Conservation (phyloP, 2,113 vertebrate species). For the Pangasianodon hypophthalmus region DNA sequence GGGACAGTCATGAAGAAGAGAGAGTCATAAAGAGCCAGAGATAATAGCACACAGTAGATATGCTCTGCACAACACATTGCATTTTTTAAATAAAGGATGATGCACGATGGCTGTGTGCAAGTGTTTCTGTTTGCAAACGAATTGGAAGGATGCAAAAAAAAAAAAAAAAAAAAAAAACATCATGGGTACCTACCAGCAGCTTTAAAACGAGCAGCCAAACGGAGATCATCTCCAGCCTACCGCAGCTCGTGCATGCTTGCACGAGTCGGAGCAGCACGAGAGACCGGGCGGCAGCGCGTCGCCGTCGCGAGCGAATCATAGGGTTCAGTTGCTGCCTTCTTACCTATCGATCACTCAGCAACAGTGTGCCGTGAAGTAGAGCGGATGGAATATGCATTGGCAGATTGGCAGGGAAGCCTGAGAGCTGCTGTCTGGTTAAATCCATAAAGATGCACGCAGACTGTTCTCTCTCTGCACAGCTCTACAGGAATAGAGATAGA, state of each 20-base stretch:
- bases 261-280: constrained; percentile 46
- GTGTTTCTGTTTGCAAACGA: neutral
- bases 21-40: neutral
- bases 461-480: neutral
- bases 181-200: constrained; percentile 60
- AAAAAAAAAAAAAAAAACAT: neutral
- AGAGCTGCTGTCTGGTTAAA: constrained; percentile 15
- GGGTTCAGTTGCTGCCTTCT: constrained; percentile 41
- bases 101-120: neutral
- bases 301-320: constrained; percentile 60
- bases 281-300: constrained; percentile 55
- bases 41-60: too few species aligned
- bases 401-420: constrained; percentile 21
- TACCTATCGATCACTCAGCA: constrained; percentile 52
- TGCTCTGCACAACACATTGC: neutral
- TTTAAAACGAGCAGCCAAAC: constrained; percentile 62
- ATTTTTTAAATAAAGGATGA: neutral
- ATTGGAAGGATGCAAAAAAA: constrained; percentile 33
- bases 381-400: constrained; percentile 47
- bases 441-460: neutral
- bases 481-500: neutral
- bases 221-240: constrained; percentile 62
- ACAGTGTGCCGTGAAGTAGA: constrained; percentile 39
- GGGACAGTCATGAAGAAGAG: neutral
- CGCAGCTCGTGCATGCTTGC: constrained; percentile 53